Evolutionary conservation across 1,140 invertebrate species (phyloP), one percentile per base, ranked within the genome.

Genomic region (Tetraneura akinire): DNA sequence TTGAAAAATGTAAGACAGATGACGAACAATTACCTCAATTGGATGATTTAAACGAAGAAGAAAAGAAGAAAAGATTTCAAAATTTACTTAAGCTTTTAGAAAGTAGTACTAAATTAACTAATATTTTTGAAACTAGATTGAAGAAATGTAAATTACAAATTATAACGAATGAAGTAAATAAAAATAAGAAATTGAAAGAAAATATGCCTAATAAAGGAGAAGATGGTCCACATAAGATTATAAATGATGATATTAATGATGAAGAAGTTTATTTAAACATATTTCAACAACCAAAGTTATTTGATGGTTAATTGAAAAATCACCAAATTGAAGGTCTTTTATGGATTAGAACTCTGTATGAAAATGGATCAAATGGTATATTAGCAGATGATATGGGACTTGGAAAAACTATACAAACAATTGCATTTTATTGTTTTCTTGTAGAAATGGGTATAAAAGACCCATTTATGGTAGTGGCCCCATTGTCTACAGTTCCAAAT

Each of bases 301-400:
- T 78, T 78, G 42, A 78, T n/a, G 74, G 74, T 11, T 9, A 37
- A 5, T 37, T 78, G 10, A 78, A 62, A 45, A 45, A 21, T 29
- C 57, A 78, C 18, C 74, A 78, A 47, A 42, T 62, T n/a, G 74
- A 78, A 78, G 74, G 74, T 16, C 53, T 78, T 11, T 18, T 78
- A n/a, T 78, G 74, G 74, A 78, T 78, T 47, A 78, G 74, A 57
- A 80, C 84, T 0, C 84, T 94, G 82, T 90, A 90, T 84, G 87
- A 90, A 80, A 90, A 92, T 84, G 88, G 90, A 18, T 82, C 93
- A 8, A 93, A 93, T 86, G 91, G 91, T 11, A 94, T 94, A 83
- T 85, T 94, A 26, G 92, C 91, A 5, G 93, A 94, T 87, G 92
- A 94, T 88, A 94, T 94, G 92, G 92, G 92, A 80, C 85, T 93